Conservation (phyloP, 2,888 invertebrate species). For the Eugnorisma glareosa region DNA sequence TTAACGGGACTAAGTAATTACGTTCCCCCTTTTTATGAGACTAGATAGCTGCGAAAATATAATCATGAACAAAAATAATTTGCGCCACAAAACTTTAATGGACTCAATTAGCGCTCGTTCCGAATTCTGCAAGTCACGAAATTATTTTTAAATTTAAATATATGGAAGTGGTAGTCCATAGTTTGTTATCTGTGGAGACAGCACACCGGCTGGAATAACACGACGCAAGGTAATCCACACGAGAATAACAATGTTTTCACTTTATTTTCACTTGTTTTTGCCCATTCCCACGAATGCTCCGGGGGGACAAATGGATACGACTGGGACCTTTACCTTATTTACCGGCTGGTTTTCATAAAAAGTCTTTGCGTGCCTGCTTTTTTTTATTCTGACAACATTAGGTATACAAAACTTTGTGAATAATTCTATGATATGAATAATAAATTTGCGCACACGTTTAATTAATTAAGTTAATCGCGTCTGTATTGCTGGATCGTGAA, state of each 20-base stretch:
- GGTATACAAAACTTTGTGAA: slow-evolving; percentile 65
- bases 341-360: slow-evolving; percentile 78
- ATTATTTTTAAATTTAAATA: slow-evolving; percentile 79
- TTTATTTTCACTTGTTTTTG: slow-evolving; percentile 87
- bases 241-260: slow-evolving; percentile 87
- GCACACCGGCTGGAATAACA: slow-evolving; percentile 77
- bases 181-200: slow-evolving; percentile 78
- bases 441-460: slow-evolving; percentile 49
- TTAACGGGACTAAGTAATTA: slow-evolving; percentile 68
- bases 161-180: slow-evolving; percentile 75
- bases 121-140: slow-evolving; percentile 70
- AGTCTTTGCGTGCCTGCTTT: slow-evolving; percentile 69
- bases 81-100: slow-evolving; percentile 74
- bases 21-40: slow-evolving; percentile 66
- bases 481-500: slow-evolving; percentile 44
- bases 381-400: slow-evolving; percentile 70
- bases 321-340: slow-evolving; percentile 82
- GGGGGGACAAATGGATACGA: slow-evolving; percentile 80
- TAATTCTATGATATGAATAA: slow-evolving; percentile 60
- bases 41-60: slow-evolving; percentile 69
- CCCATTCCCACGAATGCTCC: slow-evolving; percentile 83
- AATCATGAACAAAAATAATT: slow-evolving; percentile 73
- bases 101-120: slow-evolving; percentile 75
- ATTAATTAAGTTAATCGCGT: slow-evolving; percentile 54
- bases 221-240: slow-evolving; percentile 84